These are phyloP conservation scores for Trichoplusia ni DNA, from an alignment of 1,140 invertebrate species.

Conservation along the genomic window DNA sequence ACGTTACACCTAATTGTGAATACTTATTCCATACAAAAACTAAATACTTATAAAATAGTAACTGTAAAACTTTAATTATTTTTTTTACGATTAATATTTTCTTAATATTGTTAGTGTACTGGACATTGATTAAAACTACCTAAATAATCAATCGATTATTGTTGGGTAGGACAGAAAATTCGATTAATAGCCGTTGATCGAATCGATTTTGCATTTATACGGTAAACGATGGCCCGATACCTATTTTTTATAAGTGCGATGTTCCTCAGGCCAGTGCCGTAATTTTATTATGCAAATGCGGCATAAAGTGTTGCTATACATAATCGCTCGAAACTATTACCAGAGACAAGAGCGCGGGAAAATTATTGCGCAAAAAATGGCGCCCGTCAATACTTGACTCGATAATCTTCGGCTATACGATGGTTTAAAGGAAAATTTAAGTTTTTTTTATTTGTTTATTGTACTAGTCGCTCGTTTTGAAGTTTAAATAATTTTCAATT, in stretches of 20 bases:
- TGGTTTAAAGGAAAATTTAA: not conserved
- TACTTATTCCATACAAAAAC: too few species aligned
- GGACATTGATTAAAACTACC: constrained; percentile 10
- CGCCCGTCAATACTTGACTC: not conserved
- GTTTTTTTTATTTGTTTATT: too few species aligned
- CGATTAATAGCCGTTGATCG: constrained; percentile 42
- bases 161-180: constrained; percentile 35
- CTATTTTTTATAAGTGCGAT: constrained; percentile 59
- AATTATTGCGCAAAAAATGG: constrained; percentile 54
- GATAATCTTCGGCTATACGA: not conserved
- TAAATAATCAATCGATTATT: constrained; percentile 27
- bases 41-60: not conserved
- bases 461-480: too few species aligned
- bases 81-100: constrained; percentile 1
- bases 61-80: not conserved
- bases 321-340: constrained; percentile 71
- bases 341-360: constrained; percentile 57
- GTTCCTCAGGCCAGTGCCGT: constrained; percentile 45
- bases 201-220: constrained; percentile 51
- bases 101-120: constrained; percentile 3
- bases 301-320: constrained; percentile 78
- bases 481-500: too few species aligned
- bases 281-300: constrained; percentile 81
- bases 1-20: not conserved
- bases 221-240: constrained; percentile 50